These are phyloP conservation scores for Apamea monoglypha DNA, from an alignment of 2,888 invertebrate genomes.

Conservation along the genomic window DNA sequence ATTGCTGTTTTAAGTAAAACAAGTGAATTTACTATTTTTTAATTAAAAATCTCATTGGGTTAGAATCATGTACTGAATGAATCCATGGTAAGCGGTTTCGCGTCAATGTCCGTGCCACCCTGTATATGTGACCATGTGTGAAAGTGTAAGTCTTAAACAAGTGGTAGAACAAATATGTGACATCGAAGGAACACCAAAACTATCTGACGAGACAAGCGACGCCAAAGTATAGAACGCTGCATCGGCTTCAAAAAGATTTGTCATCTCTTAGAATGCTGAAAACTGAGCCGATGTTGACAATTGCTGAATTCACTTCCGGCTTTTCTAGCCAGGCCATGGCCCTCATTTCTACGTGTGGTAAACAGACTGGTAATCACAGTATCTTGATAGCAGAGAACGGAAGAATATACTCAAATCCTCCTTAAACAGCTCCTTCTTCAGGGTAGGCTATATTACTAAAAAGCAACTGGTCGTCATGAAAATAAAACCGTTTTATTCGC, in stretches of 20 bases:
- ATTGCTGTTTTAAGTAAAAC: too few species aligned
- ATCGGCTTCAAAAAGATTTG: background rate
- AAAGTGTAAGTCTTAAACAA: background rate
- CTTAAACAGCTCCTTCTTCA: background rate
- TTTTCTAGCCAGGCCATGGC: background rate
- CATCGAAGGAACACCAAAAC: background rate
- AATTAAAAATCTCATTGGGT: too few species aligned
- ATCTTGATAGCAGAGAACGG: background rate
- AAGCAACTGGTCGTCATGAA: constrained; percentile 49
- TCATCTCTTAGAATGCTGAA: background rate
- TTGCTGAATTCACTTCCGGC: background rate
- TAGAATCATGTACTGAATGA: too few species aligned
- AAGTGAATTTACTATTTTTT: too few species aligned
- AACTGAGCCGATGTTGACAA: background rate
- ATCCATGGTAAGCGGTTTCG: too few species aligned
- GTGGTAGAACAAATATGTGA: background rate
- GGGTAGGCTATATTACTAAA: constrained; percentile 34
- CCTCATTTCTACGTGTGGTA: background rate
- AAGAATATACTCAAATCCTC: background rate
- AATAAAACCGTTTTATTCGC: constrained; percentile 58
- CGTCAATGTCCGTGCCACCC: too few species aligned
- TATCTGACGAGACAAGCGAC: background rate
- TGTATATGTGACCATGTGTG: background rate
- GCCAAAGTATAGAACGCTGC: background rate
- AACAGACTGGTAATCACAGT: background rate